Evolutionary conservation across 1,140 invertebrate genomes (phyloP).

Genomic region (Zaprionus taronus): DNA sequence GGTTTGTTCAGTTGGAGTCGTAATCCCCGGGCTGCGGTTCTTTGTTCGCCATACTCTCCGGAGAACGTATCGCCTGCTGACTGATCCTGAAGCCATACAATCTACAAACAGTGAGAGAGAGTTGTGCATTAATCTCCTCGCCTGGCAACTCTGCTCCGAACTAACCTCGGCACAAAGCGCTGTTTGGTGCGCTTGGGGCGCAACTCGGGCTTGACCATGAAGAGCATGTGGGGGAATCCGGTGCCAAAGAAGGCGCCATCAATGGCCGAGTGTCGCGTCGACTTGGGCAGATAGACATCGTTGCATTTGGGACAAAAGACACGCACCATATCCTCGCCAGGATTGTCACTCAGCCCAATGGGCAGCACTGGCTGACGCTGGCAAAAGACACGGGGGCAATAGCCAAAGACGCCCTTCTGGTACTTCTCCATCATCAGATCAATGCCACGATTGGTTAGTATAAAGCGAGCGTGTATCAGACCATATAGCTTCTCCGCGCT

Average conservation of each 20-base stretch:
- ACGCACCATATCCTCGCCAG: constrained; percentile 99
- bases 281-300: constrained; percentile 99
- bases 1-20: constrained; percentile 17
- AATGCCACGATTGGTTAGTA: constrained; percentile 99
- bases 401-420: constrained; percentile 98
- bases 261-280: constrained; percentile 98
- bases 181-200: constrained; percentile 97
- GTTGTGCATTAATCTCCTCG: not conserved
- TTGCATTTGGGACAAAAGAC: constrained; percentile 99
- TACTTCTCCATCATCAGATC: constrained; percentile 99
- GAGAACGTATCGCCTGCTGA: constrained; percentile 31
- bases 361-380: constrained; percentile 98
- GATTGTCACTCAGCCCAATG: constrained; percentile 97
- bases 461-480: constrained; percentile 99
- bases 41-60: not conserved
- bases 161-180: constrained; percentile 97
- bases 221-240: constrained; percentile 99
- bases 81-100: constrained; percentile 70
- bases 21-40: constrained; percentile 9
- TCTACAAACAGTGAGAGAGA: constrained; percentile 16
- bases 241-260: constrained; percentile 99
- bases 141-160: not conserved
- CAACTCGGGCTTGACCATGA: constrained; percentile 99
- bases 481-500: constrained; percentile 99
- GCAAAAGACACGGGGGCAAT: constrained; percentile 98